These are phyloP conservation scores for Tipula vernalis DNA, from an alignment of 2,888 invertebrate genomes.

Conservation along the genomic window DNA sequence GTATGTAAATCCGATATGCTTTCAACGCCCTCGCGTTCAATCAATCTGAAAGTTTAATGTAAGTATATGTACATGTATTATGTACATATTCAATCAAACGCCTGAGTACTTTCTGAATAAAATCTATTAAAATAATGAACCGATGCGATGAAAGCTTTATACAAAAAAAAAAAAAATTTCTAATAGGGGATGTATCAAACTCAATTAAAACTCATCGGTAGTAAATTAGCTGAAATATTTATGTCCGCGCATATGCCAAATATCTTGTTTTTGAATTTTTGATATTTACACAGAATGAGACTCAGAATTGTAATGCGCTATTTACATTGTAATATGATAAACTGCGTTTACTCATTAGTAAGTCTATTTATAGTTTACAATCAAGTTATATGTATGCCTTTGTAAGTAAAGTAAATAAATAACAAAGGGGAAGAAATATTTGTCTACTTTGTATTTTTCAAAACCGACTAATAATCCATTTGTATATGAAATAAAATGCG, in stretches of 20 bases:
- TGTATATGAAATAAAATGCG: background rate
- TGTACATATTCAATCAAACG: background rate
- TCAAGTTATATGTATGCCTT: background rate
- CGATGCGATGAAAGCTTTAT: background rate
- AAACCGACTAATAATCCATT: background rate
- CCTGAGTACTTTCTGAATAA: background rate
- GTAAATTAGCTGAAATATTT: background rate
- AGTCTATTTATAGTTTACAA: background rate
- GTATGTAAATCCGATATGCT: background rate
- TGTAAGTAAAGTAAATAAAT: background rate
- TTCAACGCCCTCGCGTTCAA: background rate
- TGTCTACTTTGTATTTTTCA: background rate
- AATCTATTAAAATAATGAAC: background rate
- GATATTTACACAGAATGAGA: background rate
- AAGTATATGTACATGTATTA: background rate
- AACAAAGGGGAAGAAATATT: background rate
- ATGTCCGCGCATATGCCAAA: background rate
- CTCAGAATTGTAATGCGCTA: no score
- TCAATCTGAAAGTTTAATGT: background rate
- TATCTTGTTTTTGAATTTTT: background rate
- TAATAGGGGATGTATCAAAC: background rate
- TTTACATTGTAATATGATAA: background rate
- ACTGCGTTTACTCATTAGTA: background rate
- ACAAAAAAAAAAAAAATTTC: background rate
- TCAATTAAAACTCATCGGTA: no score